Evolutionary conservation across 2,797 vertebrate species (phyloP), one percentile per base, ranked within the genome.

Genomic region (Ataeniobius toweri): DNA sequence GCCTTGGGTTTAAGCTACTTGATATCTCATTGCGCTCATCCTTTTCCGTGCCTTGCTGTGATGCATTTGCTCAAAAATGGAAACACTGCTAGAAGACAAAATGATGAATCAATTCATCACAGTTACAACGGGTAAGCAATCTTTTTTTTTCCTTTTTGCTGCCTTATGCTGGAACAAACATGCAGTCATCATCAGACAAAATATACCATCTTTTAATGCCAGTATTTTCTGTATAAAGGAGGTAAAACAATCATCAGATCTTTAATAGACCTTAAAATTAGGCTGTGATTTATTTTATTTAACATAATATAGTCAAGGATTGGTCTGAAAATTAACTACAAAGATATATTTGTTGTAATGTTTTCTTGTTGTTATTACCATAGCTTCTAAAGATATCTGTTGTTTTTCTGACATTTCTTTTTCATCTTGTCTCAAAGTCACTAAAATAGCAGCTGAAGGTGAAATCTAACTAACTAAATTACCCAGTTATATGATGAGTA

Each of bases 21-120:
- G 83, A 90, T 86, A 90, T 90, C 80, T 87, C 80, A 82, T 83
- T 80, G 82, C 76, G 79, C 79, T 82, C 31, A 75, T 61, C 41
- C 22, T 79, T 50, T 53, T 74, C n/a, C 71, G 36, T 76, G 65
- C 80, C 73, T 69, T 86, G 36, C 74, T 75, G 84, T 71, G 12
- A 78, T 77, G 55, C 14, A 13, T 89, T 87, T 75, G 44, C 74
- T 82, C 58, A 77, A 83, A 86, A 85, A 73, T 63, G 74, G 71
- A 81, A 83, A 83, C 79, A 80, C 44, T 72, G 70, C 86, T 71
- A 77, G 79, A 75, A 82, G 81, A 83, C 81, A 85, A 83, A 88
- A 89, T 81, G 72, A 83, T 22, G 53, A 72, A 68, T 73, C 75
- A 74, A 53, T 84, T 83, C 79, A 83, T 75, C 76, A 67, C 68